Evolutionary conservation across 2,888 invertebrate species (phyloP).

Genomic region (Eretmocerus hayati): DNA sequence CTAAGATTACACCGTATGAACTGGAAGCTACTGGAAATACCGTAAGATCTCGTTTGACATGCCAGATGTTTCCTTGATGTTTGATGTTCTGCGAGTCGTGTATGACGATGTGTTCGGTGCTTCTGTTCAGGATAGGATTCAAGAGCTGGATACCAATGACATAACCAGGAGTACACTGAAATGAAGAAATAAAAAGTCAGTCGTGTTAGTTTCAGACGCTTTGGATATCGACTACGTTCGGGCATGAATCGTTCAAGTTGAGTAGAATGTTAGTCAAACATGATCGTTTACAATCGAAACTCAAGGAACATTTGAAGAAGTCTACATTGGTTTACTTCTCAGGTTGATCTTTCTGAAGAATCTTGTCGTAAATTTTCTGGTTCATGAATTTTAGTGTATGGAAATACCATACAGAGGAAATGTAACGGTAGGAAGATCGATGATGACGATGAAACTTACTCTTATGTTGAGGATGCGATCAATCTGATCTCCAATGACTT

Average conservation of each 20-base stretch:
- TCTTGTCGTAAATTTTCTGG: too few species aligned
- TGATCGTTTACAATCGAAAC: too few species aligned
- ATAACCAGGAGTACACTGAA: slow-evolving; percentile 68
- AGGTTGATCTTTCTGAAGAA: too few species aligned
- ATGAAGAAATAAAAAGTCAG: slow-evolving; percentile 18
- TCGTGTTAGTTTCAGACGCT: too few species aligned
- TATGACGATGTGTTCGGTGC: slow-evolving; percentile 75
- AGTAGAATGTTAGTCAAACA: too few species aligned
- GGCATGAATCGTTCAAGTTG: too few species aligned
- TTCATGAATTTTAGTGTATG: too few species aligned
- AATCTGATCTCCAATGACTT: slow-evolving; percentile 52
- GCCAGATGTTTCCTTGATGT: slow-evolving; percentile 58
- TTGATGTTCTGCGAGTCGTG: slow-evolving; percentile 68
- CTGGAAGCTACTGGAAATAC: slow-evolving; percentile 86
- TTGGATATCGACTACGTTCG: too few species aligned
- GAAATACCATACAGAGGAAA: too few species aligned
- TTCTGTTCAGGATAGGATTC: slow-evolving; percentile 83
- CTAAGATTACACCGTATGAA: slow-evolving; percentile 71
- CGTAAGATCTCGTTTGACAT: slow-evolving; percentile 73
- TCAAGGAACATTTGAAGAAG: too few species aligned
- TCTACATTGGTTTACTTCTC: too few species aligned
- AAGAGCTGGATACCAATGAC: slow-evolving; percentile 84
- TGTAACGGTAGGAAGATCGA: too few species aligned
- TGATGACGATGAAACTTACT: slow-evolving; percentile 30
- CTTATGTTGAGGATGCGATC: slow-evolving; percentile 35